Evolutionary conservation across 1,140 invertebrate genomes (phyloP).

Genomic region (Caerostris darwini): DNA sequence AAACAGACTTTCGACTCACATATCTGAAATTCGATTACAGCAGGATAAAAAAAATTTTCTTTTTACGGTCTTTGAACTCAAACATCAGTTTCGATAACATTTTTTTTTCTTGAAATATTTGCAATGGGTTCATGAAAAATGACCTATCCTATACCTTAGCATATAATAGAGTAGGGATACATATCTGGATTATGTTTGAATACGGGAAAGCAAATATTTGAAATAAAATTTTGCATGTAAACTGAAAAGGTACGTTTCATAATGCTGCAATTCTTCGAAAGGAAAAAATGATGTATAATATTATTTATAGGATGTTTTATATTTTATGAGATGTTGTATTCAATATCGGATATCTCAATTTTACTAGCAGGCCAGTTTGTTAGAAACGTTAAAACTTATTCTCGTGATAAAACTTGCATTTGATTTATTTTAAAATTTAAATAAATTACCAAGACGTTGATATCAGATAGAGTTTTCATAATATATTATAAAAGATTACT

Average conservation of each 20-base stretch:
- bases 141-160: slow-evolving; percentile 1
- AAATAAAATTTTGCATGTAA: slow-evolving; percentile 48
- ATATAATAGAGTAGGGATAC: slow-evolving; percentile 57
- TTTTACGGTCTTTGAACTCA: slow-evolving; percentile 49
- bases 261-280: neutral
- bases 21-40: slow-evolving; percentile 70
- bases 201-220: slow-evolving; percentile 63
- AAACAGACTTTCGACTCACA: slow-evolving; percentile 47
- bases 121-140: slow-evolving; percentile 58
- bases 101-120: slow-evolving; percentile 70
- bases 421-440: too few relatives aligned
- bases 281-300: neutral
- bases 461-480: too few relatives aligned
- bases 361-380: too few relatives aligned
- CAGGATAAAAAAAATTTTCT: neutral
- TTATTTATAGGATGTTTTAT: neutral
- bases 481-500: too few relatives aligned
- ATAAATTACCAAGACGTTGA: too few relatives aligned
- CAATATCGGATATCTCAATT: neutral
- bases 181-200: slow-evolving; percentile 66
- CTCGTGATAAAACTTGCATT: too few relatives aligned
- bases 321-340: neutral
- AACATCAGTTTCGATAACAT: slow-evolving; percentile 61
- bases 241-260: neutral
- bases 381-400: too few relatives aligned